A percentile compares a stretch with the other conserved stretches of the same genome.
Evolutionary conservation across 2,113 vertebrate species (phyloP).

Genomic region (Chaetops frenatus): DNA sequence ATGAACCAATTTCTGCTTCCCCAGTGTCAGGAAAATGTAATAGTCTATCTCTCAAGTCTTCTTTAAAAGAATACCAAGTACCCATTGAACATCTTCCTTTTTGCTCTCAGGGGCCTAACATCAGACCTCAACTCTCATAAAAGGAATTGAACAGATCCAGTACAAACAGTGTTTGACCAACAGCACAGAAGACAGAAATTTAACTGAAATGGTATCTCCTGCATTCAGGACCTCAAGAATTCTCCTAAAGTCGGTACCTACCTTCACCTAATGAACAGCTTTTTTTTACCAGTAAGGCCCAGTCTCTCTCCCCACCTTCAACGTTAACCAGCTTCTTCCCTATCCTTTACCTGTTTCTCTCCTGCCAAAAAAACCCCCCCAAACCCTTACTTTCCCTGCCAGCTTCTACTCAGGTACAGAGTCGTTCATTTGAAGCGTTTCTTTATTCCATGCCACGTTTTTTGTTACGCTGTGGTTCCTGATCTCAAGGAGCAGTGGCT

Average conservation of each 20-base stretch:
- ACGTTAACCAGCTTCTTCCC: not conserved
- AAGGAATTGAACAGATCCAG: not conserved
- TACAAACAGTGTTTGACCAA: not conserved
- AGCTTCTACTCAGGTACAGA: not conserved
- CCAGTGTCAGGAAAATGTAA: not conserved
- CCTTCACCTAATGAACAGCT: not conserved
- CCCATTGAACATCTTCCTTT: not conserved
- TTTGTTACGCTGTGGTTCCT: not conserved
- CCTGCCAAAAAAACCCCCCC: not conserved
- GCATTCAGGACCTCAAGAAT: not conserved
- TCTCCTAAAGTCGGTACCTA: not conserved
- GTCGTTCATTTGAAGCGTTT: not conserved
- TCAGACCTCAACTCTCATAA: not conserved
- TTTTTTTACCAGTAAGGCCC: not conserved
- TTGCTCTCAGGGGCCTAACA: too few relatives aligned
- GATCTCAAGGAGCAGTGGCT: not conserved
- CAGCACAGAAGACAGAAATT: not conserved
- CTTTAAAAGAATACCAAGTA: not conserved
- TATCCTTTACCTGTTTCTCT: not conserved
- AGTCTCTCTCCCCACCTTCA: not conserved
- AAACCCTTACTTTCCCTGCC: not conserved
- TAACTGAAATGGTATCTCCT: not conserved
- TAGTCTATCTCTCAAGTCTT: accelerated
- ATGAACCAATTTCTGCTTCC: not conserved
- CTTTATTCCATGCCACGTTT: not conserved